These are phyloP conservation scores for Mesorhabditis sp. DNA, from an alignment of 2,888 invertebrate genomes.

Conservation along the genomic window DNA sequence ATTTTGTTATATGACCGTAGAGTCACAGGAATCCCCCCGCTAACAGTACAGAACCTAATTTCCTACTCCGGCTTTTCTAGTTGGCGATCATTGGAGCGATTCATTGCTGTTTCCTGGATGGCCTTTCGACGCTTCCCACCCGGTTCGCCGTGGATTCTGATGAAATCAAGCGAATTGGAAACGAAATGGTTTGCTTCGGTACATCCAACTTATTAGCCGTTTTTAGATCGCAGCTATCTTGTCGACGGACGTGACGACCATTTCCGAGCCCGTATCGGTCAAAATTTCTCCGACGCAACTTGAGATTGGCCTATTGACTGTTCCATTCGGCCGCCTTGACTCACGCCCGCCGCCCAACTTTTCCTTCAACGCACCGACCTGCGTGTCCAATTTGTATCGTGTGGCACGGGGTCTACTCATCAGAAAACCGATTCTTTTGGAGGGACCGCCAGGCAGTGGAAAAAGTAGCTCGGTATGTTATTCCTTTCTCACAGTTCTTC, in stretches of 20 bases:
- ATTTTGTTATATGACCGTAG: too few relatives aligned
- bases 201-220: neutral
- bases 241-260: neutral
- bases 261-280: too few relatives aligned
- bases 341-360: constrained; percentile 68
- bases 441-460: constrained; percentile 91
- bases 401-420: constrained; percentile 78
- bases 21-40: too few relatives aligned
- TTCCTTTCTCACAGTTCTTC: too few relatives aligned
- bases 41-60: neutral
- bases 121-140: constrained; percentile 84
- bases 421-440: constrained; percentile 80
- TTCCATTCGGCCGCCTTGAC: constrained; percentile 60
- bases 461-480: constrained; percentile 64
- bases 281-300: constrained; percentile 8
- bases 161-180: constrained; percentile 25
- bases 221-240: constrained; percentile 12
- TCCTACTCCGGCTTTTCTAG: neutral
- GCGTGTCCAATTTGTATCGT: constrained; percentile 74
- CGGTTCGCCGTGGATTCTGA: constrained; percentile 69
- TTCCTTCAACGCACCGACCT: constrained; percentile 59
- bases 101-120: constrained; percentile 73
- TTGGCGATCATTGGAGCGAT: constrained; percentile 65
- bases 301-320: constrained; percentile 23
- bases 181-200: constrained; percentile 20